Evolutionary conservation across 2,797 vertebrate species (phyloP).

Genomic region (Dendrocincla fuliginosa): DNA sequence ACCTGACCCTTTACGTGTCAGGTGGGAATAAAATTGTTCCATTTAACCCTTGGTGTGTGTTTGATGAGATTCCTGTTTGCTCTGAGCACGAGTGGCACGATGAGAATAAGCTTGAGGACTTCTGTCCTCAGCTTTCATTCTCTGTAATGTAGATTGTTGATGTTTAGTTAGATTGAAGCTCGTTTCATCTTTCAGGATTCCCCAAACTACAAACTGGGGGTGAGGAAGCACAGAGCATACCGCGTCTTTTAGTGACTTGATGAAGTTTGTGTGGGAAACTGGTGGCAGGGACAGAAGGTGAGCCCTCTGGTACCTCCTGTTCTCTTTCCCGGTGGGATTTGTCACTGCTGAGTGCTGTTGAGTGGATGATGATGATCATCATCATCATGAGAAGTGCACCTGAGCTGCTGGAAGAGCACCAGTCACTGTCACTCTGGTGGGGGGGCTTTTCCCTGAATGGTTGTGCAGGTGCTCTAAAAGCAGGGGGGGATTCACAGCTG

Average conservation of each 20-base stretch:
- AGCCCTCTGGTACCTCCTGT: neutral
- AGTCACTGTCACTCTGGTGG: rapidly evolving
- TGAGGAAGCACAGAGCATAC: neutral
- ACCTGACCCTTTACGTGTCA: neutral
- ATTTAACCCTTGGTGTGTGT: neutral
- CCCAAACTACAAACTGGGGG: neutral
- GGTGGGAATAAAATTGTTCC: neutral
- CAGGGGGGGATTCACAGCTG: neutral
- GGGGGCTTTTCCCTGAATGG: neutral
- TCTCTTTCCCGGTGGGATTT: rapidly evolving
- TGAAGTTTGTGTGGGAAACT: neutral
- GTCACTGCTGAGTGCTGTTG: neutral
- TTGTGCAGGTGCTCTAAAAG: neutral
- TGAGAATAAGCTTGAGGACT: neutral
- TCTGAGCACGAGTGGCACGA: neutral
- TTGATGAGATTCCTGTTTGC: neutral
- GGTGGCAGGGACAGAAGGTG: neutral
- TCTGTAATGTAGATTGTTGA: neutral
- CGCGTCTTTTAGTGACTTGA: neutral
- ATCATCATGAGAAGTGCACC: neutral
- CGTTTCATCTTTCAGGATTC: neutral
- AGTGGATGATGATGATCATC: neutral
- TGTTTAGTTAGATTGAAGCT: neutral
- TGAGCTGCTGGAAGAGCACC: neutral
- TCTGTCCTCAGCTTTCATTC: neutral